A percentile compares a stretch with the other conserved stretches of the same genome.
Conservation (phyloP, 1,140 invertebrate species). For the Macrocentrus cingulum region DNA sequence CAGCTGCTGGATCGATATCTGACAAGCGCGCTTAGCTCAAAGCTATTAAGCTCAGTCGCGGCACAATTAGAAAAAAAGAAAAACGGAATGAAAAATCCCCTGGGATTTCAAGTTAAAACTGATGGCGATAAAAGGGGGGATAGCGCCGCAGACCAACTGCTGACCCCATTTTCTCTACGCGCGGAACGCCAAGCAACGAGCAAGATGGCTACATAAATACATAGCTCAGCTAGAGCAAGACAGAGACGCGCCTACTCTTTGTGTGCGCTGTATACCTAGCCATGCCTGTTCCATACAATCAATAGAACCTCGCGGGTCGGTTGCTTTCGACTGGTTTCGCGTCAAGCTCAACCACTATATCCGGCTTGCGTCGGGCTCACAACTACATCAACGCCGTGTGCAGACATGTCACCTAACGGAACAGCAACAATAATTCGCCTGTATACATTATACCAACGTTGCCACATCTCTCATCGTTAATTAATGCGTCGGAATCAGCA, state of each 20-base stretch:
- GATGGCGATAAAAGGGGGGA: background rate
- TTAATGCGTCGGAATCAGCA: background rate
- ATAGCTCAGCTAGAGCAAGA: too few relatives aligned
- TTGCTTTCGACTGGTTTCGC: slow-evolving; percentile 28
- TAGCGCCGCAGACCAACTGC: background rate
- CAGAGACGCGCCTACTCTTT: too few relatives aligned
- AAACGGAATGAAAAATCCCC: too few relatives aligned
- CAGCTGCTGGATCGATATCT: slow-evolving; percentile 27
- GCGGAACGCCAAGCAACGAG: slow-evolving; percentile 6
- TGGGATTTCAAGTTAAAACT: too few relatives aligned
- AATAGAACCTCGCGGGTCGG: slow-evolving; percentile 24
- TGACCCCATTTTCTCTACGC: background rate
- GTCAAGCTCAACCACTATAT: slow-evolving; percentile 29
- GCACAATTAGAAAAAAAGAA: background rate
- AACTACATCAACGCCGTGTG: slow-evolving; percentile 4
- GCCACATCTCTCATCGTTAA: background rate
- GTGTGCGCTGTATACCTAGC: background rate
- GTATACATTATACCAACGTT: too few relatives aligned
- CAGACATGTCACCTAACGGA: background rate
- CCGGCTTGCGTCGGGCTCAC: slow-evolving; percentile 6
- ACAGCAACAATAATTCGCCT: too few relatives aligned
- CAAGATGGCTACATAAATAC: slow-evolving; percentile 9
- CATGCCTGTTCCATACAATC: slow-evolving; percentile 6
- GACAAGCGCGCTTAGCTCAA: slow-evolving; percentile 19
- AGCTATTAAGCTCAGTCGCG: slow-evolving; percentile 19